Evolutionary conservation across 2,113 vertebrate species (phyloP), one percentile per base, ranked within the genome.

Genomic region (Pseudopodoces humilis): DNA sequence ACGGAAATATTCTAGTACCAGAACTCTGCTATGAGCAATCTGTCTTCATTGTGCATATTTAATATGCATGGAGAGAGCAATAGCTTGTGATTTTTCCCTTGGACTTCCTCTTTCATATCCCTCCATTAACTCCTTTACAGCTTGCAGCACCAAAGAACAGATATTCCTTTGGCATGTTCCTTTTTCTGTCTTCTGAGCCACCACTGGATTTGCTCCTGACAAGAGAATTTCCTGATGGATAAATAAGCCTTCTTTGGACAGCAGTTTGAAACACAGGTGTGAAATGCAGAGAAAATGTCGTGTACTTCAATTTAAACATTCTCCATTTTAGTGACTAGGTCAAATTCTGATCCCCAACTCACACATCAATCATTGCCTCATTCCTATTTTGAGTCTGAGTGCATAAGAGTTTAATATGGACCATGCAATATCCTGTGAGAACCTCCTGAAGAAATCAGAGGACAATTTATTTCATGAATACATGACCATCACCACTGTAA

Each of bases 41-140:
- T 50, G 30, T 86, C 89, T 94, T 92, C 60, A 64, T 91, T 75
- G 77, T 33, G 10, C 23, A 30, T 63, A 79, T 86, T 92, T 92
- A 92, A 47, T 43, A 65, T 64, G 30, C 49, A 82, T 22, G 4
- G 65, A 58, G 77, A 84, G 41, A 89, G 39, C 23, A 72, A 78
- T 33, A 76, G 69, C 7, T 91, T 79, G 14, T 56, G 10, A 49
- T 68, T 86, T 78, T 86, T 81, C 23, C 35, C 60, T 49, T 74
- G 43, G 7, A 94, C 68, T 94, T 92, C 37, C 9, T 94, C 6
- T 90, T 88, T 88, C 14, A 50, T 91, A 91, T 95, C n/a, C 28
- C 22, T 83, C 55, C 10, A 23, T 80, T n/a, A 87, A 69, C 5
- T 58, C 46, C 62, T 68, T 35, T 65, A 69, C 33, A 94, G 23